phyloP scores from a whole-genome alignment of 2,888 invertebrate genomes.

The Eulithis testata region DNA sequence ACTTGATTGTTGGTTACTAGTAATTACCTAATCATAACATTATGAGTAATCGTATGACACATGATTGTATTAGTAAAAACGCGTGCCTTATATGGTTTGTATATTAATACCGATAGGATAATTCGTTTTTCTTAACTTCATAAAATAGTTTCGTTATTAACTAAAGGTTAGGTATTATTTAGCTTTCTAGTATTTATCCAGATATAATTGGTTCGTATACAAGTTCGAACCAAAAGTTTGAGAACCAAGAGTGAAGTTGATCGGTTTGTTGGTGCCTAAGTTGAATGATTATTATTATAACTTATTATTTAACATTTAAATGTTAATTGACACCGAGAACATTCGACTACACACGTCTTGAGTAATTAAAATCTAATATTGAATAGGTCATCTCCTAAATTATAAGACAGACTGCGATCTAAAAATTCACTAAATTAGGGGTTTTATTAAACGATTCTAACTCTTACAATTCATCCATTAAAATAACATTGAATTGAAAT shows the following conservation, averaged over 20 bases:
- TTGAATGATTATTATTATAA: background rate
- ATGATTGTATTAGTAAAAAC: slow-evolving; percentile 3
- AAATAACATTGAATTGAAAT: no score
- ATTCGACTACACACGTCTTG: slow-evolving; percentile 15
- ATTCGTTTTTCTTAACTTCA: background rate
- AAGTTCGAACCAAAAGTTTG: no score
- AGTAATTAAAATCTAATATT: slow-evolving; percentile 22
- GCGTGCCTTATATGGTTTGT: background rate
- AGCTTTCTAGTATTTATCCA: no score
- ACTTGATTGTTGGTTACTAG: slow-evolving; percentile 10
- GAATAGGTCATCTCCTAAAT: slow-evolving; percentile 26
- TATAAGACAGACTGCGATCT: slow-evolving; percentile 14
- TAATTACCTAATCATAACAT: slow-evolving; percentile 31
- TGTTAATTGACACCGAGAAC: slow-evolving; percentile 15
- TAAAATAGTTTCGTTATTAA: no score
- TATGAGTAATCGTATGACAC: slow-evolving; percentile 30
- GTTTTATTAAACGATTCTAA: slow-evolving; percentile 6
- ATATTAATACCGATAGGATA: background rate
- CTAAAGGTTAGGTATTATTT: no score
- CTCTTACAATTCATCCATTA: no score
- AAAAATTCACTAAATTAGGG: slow-evolving; percentile 22
- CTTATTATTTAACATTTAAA: slow-evolving; percentile 24
- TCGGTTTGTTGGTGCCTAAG: no score
- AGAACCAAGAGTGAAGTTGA: no score
- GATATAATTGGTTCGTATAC: no score